These are phyloP conservation scores for Siphamia tubifer DNA, from an alignment of 2,113 vertebrate species.

Conservation along the genomic window DNA sequence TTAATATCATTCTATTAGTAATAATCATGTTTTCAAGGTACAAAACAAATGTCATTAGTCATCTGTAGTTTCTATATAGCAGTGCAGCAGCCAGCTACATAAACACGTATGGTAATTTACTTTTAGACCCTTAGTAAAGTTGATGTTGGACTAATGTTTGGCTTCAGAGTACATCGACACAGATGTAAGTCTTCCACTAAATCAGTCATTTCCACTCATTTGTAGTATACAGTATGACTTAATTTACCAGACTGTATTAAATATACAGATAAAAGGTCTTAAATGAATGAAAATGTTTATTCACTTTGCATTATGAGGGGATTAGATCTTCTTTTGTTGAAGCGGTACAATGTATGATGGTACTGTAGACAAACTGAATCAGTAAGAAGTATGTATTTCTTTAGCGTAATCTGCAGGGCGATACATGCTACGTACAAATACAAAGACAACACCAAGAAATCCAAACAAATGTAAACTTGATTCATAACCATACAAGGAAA, in stretches of 20 bases:
- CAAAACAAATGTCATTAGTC: constrained; percentile 68
- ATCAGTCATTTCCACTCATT: not conserved
- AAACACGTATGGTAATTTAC: not conserved
- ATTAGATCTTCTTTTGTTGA: not conserved
- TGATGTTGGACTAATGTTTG: not conserved
- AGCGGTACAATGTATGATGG: not conserved
- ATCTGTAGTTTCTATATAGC: constrained; percentile 9
- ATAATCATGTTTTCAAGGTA: constrained; percentile 41
- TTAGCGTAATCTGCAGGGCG: constrained; percentile 5
- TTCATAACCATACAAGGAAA: constrained; percentile 53
- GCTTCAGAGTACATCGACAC: too few relatives aligned
- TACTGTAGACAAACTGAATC: not conserved
- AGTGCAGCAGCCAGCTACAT: not conserved
- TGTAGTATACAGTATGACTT: too few relatives aligned
- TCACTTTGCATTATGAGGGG: too few relatives aligned
- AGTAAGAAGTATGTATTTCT: not conserved
- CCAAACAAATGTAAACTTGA: constrained; percentile 60
- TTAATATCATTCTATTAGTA: constrained; percentile 50
- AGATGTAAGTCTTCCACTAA: too few relatives aligned
- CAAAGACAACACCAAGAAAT: constrained; percentile 46
- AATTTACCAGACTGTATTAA: too few relatives aligned
- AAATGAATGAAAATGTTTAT: too few relatives aligned
- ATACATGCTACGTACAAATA: constrained; percentile 26
- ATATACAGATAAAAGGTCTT: too few relatives aligned
- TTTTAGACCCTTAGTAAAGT: not conserved